These are phyloP conservation scores for Strix uralensis DNA, from an alignment of 2,113 vertebrate genomes.

Conservation along the genomic window DNA sequence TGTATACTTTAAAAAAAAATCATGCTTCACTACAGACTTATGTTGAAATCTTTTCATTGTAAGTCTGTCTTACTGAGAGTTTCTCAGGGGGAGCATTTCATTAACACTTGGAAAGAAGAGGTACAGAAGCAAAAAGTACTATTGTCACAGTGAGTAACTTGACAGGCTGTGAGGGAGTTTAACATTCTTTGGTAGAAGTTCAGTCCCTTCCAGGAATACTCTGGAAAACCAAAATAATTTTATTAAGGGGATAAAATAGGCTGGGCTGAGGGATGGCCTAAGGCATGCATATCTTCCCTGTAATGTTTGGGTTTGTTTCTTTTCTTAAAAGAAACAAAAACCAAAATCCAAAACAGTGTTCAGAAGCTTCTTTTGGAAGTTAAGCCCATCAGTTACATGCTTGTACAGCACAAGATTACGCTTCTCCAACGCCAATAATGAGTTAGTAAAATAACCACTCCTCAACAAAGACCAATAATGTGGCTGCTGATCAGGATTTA, in stretches of 20 bases:
- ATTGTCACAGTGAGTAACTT: neutral
- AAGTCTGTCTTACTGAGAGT: neutral
- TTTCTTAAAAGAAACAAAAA: neutral
- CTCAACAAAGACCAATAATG: neutral
- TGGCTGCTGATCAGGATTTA: neutral
- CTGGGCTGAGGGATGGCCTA: neutral
- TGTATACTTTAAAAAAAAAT: neutral
- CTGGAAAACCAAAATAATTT: neutral
- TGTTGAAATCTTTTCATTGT: neutral
- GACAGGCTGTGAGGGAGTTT: neutral
- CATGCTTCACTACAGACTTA: neutral
- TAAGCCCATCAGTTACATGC: neutral
- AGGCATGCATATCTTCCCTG: accelerated
- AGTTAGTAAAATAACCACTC: neutral
- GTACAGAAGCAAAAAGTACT: neutral
- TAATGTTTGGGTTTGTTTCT: neutral
- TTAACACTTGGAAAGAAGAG: neutral
- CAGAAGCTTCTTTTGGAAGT: neutral
- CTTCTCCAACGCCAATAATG: neutral
- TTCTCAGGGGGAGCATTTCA: neutral
- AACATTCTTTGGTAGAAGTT: neutral
- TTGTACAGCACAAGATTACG: neutral
- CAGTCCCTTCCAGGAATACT: neutral
- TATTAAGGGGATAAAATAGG: neutral
- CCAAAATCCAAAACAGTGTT: neutral